A percentile compares a stretch with the other conserved stretches of the same genome.
Evolutionary conservation across 2,797 vertebrate genomes (phyloP).

Genomic region (Sphenopsis melanotis): DNA sequence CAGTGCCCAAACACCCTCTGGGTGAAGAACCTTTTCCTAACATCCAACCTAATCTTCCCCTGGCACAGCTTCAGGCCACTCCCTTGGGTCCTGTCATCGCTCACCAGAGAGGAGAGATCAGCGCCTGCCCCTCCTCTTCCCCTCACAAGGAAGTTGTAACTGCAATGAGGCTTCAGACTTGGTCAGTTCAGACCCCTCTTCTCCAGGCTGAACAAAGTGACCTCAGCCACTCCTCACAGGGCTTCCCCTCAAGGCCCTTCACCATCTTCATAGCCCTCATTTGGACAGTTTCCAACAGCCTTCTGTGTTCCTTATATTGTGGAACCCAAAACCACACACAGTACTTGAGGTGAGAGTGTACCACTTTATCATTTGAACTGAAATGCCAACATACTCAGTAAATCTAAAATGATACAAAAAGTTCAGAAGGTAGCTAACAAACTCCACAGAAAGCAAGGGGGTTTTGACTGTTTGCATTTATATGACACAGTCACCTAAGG

Average conservation of each 20-base stretch:
- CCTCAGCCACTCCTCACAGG: not conserved
- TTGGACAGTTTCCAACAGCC: not conserved
- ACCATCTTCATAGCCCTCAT: not conserved
- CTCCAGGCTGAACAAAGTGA: not conserved
- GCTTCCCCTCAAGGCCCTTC: not conserved
- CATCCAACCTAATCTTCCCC: not conserved
- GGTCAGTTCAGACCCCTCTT: not conserved
- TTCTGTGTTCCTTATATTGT: not conserved
- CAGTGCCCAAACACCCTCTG: not conserved
- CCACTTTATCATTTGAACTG: not conserved
- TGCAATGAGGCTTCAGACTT: not conserved
- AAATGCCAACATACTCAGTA: not conserved
- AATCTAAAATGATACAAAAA: not conserved
- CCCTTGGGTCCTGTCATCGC: not conserved
- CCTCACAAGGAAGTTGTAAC: not conserved
- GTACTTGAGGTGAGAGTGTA: not conserved
- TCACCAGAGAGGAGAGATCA: not conserved
- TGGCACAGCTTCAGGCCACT: not conserved
- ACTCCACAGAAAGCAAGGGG: not conserved
- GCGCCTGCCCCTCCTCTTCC: not conserved
- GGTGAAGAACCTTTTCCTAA: not conserved
- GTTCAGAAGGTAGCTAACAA: not conserved
- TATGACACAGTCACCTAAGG: not conserved
- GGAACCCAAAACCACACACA: not conserved
- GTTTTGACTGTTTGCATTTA: not conserved